Evolutionary conservation across 2,888 invertebrate species (phyloP).

Genomic region (Ptilodon capucinus): DNA sequence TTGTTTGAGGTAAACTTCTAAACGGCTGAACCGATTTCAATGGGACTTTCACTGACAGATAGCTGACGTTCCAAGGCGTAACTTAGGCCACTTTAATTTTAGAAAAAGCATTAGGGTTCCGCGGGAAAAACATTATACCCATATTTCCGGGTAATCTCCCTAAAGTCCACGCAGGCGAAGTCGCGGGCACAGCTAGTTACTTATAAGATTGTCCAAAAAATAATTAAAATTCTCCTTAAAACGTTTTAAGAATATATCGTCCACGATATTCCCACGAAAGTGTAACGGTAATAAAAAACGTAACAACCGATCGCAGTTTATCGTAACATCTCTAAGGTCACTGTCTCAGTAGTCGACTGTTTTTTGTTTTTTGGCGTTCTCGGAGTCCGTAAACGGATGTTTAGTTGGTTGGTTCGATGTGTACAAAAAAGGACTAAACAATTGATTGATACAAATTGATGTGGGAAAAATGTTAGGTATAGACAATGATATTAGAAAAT

Average conservation of each 20-base stretch:
- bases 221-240: neutral
- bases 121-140: no score
- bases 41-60: no score
- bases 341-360: conserved; percentile 3
- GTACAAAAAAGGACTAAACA: neutral
- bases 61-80: no score
- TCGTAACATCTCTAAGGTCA: conserved; percentile 20
- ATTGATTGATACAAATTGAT: neutral
- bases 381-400: neutral
- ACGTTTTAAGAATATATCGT: neutral
- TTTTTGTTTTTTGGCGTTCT: neutral
- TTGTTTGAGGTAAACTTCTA: no score
- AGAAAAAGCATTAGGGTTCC: no score
- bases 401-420: neutral
- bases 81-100: no score
- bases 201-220: no score
- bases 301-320: conserved; percentile 22
- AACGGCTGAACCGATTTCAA: no score
- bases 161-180: no score
- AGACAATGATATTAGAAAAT: no score
- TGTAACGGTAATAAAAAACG: conserved; percentile 24
- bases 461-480: neutral
- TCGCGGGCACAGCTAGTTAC: no score
- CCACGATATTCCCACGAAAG: conserved; percentile 32
- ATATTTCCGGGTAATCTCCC: no score